A percentile compares a stretch with the other conserved stretches of the same genome.
phyloP scores from a whole-genome alignment of 2,888 invertebrate genomes.

The Trachelus tabidus region DNA sequence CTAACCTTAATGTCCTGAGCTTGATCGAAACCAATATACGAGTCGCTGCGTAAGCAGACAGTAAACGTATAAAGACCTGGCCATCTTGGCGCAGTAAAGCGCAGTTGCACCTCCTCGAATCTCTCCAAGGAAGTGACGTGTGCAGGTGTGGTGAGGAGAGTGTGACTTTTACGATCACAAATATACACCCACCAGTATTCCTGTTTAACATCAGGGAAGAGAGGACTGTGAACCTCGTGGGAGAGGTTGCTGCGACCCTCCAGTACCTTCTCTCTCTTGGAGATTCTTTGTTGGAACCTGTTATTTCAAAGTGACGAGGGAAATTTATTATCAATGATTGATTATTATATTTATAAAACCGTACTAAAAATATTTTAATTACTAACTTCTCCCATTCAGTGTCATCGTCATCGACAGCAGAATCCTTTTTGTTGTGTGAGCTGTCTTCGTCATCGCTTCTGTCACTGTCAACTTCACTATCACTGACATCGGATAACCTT shows the following conservation, averaged over 20 bases:
- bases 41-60: constrained; percentile 90
- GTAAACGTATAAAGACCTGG: constrained; percentile 93
- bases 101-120: constrained; percentile 89
- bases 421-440: constrained; percentile 71
- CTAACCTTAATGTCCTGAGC: constrained; percentile 88
- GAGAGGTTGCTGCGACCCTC: constrained; percentile 95
- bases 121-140: constrained; percentile 93
- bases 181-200: constrained; percentile 99
- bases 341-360: not conserved
- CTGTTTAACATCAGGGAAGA: constrained; percentile 94
- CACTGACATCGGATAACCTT: constrained; percentile 52
- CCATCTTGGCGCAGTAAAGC: constrained; percentile 95
- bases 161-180: constrained; percentile 92
- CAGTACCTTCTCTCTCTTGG: constrained; percentile 85
- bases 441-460: constrained; percentile 69
- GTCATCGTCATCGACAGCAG: constrained; percentile 77
- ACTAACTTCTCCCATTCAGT: constrained; percentile 88
- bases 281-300: constrained; percentile 85
- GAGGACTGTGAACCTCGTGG: constrained; percentile 97
- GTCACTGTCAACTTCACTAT: constrained; percentile 68
- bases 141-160: constrained; percentile 91
- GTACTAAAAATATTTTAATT: not conserved
- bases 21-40: constrained; percentile 97
- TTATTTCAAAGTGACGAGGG: not conserved
- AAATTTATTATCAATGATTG: not conserved